Evolutionary conservation across 2,113 vertebrate genomes (phyloP).

Genomic region (Grallaria varia): DNA sequence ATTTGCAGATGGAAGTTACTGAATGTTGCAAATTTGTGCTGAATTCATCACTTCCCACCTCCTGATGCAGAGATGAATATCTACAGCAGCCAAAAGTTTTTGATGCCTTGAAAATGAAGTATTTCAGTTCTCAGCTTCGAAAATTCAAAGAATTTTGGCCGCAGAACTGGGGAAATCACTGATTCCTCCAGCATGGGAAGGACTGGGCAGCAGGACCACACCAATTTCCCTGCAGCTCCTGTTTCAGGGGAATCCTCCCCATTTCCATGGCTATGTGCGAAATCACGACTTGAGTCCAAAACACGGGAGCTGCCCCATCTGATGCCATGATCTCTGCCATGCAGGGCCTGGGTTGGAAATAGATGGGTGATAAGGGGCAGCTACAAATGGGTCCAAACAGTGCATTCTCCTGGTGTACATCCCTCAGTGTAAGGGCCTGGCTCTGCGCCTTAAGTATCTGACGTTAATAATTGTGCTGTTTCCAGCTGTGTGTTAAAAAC

Average conservation of each 20-base stretch:
- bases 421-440: background rate
- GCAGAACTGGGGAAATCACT: background rate
- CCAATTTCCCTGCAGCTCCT: accelerated
- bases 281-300: background rate
- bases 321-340: background rate
- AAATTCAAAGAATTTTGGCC: background rate
- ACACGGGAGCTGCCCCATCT: background rate
- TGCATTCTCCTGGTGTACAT: accelerated
- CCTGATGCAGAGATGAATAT: background rate
- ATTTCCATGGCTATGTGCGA: background rate
- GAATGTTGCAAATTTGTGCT: background rate
- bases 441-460: accelerated
- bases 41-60: background rate
- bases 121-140: background rate
- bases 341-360: background rate
- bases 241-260: background rate
- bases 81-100: background rate
- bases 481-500: background rate
- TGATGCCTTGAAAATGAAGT: background rate
- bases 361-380: accelerated
- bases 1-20: background rate
- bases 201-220: background rate
- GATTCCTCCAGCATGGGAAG: background rate
- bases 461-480: background rate
- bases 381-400: background rate